A percentile compares a stretch with the other conserved stretches of the same genome.
phyloP scores from a whole-genome alignment of 2,888 invertebrate species.

The Eretmocerus hayati region DNA sequence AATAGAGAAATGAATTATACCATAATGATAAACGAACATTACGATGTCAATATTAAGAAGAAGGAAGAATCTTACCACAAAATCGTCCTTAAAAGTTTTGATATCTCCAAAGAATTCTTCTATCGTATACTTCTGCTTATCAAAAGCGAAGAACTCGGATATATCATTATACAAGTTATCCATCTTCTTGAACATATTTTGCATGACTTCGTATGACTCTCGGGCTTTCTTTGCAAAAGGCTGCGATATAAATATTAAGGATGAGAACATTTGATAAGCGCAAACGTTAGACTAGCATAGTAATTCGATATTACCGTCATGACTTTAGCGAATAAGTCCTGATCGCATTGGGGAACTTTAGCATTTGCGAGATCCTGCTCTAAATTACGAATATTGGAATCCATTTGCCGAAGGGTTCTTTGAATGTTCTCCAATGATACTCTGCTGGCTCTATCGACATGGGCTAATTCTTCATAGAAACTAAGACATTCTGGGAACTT shows the following conservation, averaged over 20 bases:
- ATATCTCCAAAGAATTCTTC: constrained; percentile 96
- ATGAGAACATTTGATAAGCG: neutral
- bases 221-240: constrained; percentile 73
- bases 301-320: constrained; percentile 67
- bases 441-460: constrained; percentile 82
- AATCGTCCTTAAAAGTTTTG: constrained; percentile 89
- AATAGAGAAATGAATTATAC: neutral
- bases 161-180: constrained; percentile 75
- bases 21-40: no score
- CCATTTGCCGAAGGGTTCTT: constrained; percentile 78
- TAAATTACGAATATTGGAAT: constrained; percentile 75
- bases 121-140: constrained; percentile 84
- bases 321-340: constrained; percentile 77
- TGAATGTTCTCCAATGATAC: constrained; percentile 78
- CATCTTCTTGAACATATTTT: constrained; percentile 92
- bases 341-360: constrained; percentile 67
- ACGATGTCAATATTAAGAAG: neutral
- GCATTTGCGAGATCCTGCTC: constrained; percentile 87
- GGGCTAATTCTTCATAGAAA: constrained; percentile 83
- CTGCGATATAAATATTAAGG: constrained; percentile 41
- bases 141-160: constrained; percentile 87
- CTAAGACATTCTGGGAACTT: constrained; percentile 80
- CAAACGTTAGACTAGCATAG: no score
- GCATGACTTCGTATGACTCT: constrained; percentile 79
- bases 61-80: constrained; percentile 57